Conservation (phyloP, 2,113 vertebrate genomes). For the Ochotona princeps region DNA sequence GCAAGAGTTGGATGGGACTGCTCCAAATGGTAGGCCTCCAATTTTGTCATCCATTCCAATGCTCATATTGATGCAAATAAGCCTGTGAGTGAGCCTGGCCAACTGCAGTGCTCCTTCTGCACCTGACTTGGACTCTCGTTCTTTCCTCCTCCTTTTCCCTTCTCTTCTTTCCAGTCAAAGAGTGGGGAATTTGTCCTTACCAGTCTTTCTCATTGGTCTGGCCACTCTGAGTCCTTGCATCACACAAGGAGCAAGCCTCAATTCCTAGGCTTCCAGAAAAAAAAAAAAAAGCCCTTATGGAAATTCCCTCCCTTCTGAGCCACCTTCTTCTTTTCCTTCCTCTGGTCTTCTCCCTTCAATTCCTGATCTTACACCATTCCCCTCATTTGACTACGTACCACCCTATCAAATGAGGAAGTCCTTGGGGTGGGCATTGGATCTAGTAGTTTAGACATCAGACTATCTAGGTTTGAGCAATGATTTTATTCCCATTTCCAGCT, state of each 20-base stretch:
- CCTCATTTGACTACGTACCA: neutral
- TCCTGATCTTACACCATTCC: neutral
- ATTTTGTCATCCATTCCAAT: slow-evolving; percentile 50
- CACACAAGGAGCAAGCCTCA: neutral
- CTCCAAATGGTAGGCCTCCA: slow-evolving; percentile 34
- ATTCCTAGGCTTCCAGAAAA: neutral
- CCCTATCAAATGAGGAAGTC: neutral
- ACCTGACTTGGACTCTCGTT: neutral
- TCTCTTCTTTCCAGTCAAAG: neutral
- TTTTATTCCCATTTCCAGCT: too few relatives aligned
- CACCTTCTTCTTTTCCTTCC: neutral
- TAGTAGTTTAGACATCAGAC: too few relatives aligned
- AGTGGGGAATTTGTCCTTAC: neutral
- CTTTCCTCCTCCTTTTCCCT: neutral
- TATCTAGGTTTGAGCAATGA: too few relatives aligned
- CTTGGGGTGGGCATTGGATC: neutral
- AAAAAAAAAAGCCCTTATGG: neutral
- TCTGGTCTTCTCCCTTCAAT: neutral
- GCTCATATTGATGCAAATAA: slow-evolving; percentile 54
- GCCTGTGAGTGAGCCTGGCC: neutral
- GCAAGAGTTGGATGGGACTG: slow-evolving; percentile 42
- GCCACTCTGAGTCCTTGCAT: neutral
- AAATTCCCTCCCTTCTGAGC: neutral
- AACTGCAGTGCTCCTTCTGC: neutral
- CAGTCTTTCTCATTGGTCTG: neutral